Conservation (phyloP, 2,888 invertebrate species). For the Philereme transversata region DNA sequence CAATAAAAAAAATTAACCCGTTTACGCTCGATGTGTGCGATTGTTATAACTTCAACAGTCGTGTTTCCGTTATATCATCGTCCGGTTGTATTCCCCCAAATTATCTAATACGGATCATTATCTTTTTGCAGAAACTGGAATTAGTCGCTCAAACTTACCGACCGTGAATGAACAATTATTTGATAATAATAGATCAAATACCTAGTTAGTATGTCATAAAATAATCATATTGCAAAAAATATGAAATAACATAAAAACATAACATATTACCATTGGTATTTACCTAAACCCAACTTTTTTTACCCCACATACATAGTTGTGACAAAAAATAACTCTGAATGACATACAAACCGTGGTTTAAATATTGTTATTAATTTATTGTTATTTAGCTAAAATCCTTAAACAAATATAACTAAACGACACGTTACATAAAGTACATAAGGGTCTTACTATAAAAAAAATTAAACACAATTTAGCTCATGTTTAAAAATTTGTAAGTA, state of each 20-base stretch:
- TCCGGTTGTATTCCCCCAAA: slow-evolving; percentile 22
- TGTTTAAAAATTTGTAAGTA: too few species aligned
- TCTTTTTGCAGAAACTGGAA: slow-evolving; percentile 27
- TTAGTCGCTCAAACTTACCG: slow-evolving; percentile 11
- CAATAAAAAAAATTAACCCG: slow-evolving; percentile 33
- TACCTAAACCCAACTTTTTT: too few species aligned
- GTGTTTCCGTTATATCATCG: slow-evolving; percentile 34
- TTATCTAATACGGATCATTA: slow-evolving; percentile 33
- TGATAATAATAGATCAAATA: slow-evolving; percentile 5
- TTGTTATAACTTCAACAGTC: slow-evolving; percentile 33
- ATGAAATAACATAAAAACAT: background rate
- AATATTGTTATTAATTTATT: too few species aligned
- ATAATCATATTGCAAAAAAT: background rate
- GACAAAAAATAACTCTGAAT: too few species aligned
- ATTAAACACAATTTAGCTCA: too few species aligned
- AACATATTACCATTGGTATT: background rate
- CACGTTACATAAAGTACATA: too few species aligned
- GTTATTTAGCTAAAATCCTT: too few species aligned
- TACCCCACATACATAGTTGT: too few species aligned
- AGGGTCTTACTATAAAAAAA: too few species aligned
- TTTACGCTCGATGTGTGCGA: slow-evolving; percentile 21
- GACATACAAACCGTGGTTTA: too few species aligned
- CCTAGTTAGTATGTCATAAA: background rate
- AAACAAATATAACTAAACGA: too few species aligned
- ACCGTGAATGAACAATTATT: slow-evolving; percentile 8